A percentile compares a stretch with the other conserved stretches of the same genome.
Conservation (phyloP, 2,888 invertebrate species). For the Corythucha ciliata region DNA sequence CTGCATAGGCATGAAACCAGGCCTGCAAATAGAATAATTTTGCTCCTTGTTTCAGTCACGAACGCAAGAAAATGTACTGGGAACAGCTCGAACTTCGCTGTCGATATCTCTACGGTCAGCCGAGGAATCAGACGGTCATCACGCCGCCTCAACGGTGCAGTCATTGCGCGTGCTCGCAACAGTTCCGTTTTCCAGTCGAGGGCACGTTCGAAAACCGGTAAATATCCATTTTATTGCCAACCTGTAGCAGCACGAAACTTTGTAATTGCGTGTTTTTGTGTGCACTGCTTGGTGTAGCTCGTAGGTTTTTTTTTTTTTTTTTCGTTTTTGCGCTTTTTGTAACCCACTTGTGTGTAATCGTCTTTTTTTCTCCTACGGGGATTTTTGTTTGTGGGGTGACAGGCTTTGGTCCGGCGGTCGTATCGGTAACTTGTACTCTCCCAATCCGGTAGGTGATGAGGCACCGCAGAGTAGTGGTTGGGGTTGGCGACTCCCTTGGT, state of each 20-base stretch:
- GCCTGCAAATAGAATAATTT: not conserved
- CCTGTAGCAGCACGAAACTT: no score
- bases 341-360: not conserved
- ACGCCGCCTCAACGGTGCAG: conserved; percentile 27
- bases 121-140: conserved; percentile 37
- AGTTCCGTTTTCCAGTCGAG: conserved; percentile 53
- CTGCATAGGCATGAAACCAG: not conserved
- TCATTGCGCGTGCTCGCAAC: conserved; percentile 59
- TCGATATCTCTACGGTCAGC: conserved; percentile 62
- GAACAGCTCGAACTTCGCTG: conserved; percentile 79
- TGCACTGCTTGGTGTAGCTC: not conserved
- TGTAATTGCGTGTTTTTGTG: not conserved
- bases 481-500: conserved; percentile 42
- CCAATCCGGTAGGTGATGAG: conserved; percentile 58
- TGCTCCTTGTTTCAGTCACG: conserved; percentile 56
- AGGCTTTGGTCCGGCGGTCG: conserved; percentile 54
- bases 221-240: conserved; percentile 7
- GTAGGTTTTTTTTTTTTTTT: not conserved
- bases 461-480: conserved; percentile 30
- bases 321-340: not conserved
- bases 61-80: conserved; percentile 92
- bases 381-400: conserved; percentile 13
- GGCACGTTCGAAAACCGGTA: conserved; percentile 45
- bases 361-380: not conserved
- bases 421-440: conserved; percentile 73